phyloP scores from a whole-genome alignment of 2,797 vertebrate species.

The Cottoperca gobio region DNA sequence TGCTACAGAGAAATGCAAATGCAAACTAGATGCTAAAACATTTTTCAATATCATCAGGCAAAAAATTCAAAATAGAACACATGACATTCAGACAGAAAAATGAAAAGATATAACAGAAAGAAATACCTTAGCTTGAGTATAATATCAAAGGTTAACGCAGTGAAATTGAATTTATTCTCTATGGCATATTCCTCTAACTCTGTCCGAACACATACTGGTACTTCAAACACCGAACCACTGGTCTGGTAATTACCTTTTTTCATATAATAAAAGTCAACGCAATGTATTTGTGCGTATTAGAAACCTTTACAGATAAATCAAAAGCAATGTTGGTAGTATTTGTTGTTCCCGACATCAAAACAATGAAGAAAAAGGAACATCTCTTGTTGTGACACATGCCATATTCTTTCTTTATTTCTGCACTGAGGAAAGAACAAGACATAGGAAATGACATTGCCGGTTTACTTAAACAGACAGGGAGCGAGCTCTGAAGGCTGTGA shows the following conservation, averaged over 20 bases:
- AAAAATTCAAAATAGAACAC: background rate
- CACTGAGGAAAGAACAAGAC: conserved; percentile 57
- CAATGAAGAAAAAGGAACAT: conserved; percentile 50
- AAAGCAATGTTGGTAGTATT: conserved; percentile 26
- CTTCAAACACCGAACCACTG: conserved; percentile 32
- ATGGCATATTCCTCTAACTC: conserved; percentile 25
- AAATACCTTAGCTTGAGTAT: conserved; percentile 3
- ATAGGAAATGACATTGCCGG: conserved; percentile 71
- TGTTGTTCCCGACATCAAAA: conserved; percentile 43
- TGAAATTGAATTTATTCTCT: conserved; percentile 8
- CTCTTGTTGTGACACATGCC: conserved; percentile 70
- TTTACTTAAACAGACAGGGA: conserved; percentile 65
- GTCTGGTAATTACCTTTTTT: conserved; percentile 31
- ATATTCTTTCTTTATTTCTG: conserved; percentile 62
- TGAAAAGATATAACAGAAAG: background rate
- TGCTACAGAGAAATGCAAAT: background rate
- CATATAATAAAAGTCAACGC: conserved; percentile 29
- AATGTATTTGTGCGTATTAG: background rate
- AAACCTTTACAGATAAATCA: conserved; percentile 30
- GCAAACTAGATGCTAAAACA: conserved; percentile 1
- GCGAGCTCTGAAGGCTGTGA: conserved; percentile 68
- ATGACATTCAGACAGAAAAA: background rate
- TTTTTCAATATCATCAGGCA: background rate
- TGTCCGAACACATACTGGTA: conserved; percentile 17
- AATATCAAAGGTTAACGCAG: conserved; percentile 45